Percentiles rank a stretch among this genome's conserved stretches.
Evolutionary conservation across 2,888 invertebrate genomes (phyloP).

Genomic region (Melanchra persicariae): DNA sequence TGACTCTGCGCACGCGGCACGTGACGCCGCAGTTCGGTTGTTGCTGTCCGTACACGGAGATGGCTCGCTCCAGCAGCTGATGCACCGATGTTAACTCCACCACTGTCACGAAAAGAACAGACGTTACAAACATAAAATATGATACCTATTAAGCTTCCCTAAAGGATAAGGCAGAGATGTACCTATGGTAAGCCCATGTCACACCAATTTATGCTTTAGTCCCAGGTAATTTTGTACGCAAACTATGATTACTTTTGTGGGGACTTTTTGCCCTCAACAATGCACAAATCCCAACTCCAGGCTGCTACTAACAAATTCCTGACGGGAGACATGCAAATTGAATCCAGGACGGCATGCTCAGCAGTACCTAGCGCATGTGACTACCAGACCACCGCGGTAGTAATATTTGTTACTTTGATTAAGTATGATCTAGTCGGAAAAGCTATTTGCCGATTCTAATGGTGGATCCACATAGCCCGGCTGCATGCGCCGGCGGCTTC

Average conservation of each 20-base stretch:
- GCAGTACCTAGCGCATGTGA: too few species aligned
- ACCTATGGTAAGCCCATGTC: too few species aligned
- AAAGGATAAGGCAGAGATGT: not conserved
- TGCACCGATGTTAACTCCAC: conserved; percentile 85
- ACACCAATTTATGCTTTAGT: not conserved
- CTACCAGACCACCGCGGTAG: not conserved
- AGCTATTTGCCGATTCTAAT: not conserved
- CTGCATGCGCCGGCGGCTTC: too few species aligned
- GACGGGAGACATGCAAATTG: not conserved
- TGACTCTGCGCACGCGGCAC: conserved; percentile 87
- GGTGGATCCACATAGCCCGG: too few species aligned
- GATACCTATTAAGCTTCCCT: not conserved
- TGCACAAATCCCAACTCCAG: not conserved
- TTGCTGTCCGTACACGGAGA: conserved; percentile 83
- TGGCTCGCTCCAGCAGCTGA: conserved; percentile 87
- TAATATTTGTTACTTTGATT: not conserved
- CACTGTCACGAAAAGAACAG: conserved; percentile 67
- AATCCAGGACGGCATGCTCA: not conserved
- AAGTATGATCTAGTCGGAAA: not conserved
- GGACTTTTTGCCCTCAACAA: not conserved
- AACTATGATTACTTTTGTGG: too few species aligned
- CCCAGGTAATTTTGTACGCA: too few species aligned
- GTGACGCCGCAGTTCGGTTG: conserved; percentile 83
- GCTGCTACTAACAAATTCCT: not conserved
- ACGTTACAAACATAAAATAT: not conserved